Evolutionary conservation across 2,113 vertebrate genomes (phyloP).

Genomic region (Neodontobutis hainanensis): DNA sequence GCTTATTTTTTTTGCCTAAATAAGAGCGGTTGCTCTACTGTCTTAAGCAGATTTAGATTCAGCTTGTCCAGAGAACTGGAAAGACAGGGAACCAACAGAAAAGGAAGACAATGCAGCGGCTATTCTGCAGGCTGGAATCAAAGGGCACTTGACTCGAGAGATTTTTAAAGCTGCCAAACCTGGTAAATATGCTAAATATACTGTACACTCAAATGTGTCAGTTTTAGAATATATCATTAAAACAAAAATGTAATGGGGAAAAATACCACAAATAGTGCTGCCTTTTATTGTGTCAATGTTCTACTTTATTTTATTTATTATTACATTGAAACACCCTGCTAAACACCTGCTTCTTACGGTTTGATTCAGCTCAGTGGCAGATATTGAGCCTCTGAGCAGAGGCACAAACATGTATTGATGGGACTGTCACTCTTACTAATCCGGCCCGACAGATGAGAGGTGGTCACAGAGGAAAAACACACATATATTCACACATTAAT

Average conservation of each 20-base stretch:
- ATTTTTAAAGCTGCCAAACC: constrained; percentile 56
- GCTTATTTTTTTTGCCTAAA: not conserved
- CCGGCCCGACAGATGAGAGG: constrained; percentile 59
- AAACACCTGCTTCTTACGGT: constrained; percentile 21
- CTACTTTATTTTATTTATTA: not conserved
- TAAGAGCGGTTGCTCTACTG: not conserved
- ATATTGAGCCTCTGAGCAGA: constrained; percentile 51
- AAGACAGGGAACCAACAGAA: constrained; percentile 63
- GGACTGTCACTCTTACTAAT: constrained; percentile 70
- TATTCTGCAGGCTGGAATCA: constrained; percentile 77
- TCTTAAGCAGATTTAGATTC: constrained; percentile 27
- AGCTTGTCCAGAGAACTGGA: constrained; percentile 61
- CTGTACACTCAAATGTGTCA: not conserved
- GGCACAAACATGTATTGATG: constrained; percentile 65
- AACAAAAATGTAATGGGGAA: too few species aligned
- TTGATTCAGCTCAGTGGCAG: constrained; percentile 30
- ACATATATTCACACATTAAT: constrained; percentile 30
- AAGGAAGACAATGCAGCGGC: constrained; percentile 72
- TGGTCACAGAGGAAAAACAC: constrained; percentile 38
- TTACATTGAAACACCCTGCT: not conserved
- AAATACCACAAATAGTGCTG: not conserved
- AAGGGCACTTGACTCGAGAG: constrained; percentile 62
- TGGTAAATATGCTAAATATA: constrained; percentile 38
- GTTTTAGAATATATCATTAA: too few species aligned
- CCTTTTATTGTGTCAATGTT: not conserved